Conservation (phyloP, 2,888 invertebrate species). For the Leptinotarsa peninsularis region DNA sequence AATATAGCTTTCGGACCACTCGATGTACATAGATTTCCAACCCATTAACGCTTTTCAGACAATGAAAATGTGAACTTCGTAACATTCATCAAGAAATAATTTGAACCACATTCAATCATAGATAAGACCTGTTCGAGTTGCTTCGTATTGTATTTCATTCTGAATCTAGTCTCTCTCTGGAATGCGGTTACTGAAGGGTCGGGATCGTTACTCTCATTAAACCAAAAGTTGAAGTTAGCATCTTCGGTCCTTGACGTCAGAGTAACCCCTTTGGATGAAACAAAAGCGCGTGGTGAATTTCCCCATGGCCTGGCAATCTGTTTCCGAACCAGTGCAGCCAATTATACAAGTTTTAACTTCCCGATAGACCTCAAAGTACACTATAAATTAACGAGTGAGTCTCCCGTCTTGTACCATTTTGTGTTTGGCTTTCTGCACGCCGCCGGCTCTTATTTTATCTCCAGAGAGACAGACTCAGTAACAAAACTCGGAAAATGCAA, state of each 20-base stretch:
- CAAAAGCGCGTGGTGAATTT: constrained; percentile 59
- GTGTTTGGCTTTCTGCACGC: constrained; percentile 49
- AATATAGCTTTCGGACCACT: no score
- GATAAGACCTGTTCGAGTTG: no score
- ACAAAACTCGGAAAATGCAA: constrained; percentile 41
- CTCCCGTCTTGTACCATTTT: constrained; percentile 45
- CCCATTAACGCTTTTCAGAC: no score
- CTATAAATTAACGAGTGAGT: constrained; percentile 54
- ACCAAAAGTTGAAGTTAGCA: constrained; percentile 52
- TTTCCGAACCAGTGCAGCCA: constrained; percentile 63
- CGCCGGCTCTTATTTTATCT: constrained; percentile 42
- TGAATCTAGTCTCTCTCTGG: not conserved
- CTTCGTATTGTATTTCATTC: no score
- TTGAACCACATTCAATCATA: no score
- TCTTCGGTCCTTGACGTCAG: constrained; percentile 46
- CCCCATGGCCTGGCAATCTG: constrained; percentile 60
- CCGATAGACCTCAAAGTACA: constrained; percentile 56
- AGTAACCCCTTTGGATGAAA: constrained; percentile 56
- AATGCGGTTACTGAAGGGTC: constrained; percentile 42
- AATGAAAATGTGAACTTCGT: no score
- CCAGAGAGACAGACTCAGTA: constrained; percentile 39
- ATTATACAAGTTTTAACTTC: constrained; percentile 62
- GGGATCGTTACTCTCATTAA: constrained; percentile 49
- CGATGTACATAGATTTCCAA: no score
- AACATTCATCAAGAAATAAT: no score